phyloP scores from a whole-genome alignment of 2,888 invertebrate species.

The Steinernema scapterisci region DNA sequence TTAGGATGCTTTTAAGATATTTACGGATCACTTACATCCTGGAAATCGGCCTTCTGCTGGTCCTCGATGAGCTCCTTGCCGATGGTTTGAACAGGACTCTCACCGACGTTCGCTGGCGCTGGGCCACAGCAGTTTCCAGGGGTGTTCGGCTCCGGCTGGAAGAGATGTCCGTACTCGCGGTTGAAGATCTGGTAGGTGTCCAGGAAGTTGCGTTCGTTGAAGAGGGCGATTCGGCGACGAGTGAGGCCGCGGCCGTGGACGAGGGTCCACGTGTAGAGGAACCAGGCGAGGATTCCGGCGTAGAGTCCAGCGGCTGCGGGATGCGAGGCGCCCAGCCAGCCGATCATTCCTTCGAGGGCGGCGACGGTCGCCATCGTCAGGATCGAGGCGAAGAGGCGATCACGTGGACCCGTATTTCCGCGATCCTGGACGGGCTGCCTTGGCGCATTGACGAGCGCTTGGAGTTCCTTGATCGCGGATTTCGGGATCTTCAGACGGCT shows the following conservation, averaged over 20 bases:
- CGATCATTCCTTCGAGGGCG: background rate
- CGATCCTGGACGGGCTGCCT: background rate
- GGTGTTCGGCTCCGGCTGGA: slow-evolving; percentile 40
- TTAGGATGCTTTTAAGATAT: too few species aligned
- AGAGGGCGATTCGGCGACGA: slow-evolving; percentile 29
- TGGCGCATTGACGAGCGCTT: slow-evolving; percentile 16
- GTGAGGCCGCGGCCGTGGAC: slow-evolving; percentile 26
- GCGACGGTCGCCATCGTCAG: background rate
- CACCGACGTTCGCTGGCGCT: slow-evolving; percentile 25
- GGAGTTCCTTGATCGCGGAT: slow-evolving; percentile 31
- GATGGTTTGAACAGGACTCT: slow-evolving; percentile 36
- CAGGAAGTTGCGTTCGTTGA: slow-evolving; percentile 36
- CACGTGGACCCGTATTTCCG: slow-evolving; percentile 17
- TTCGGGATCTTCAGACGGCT: slow-evolving; percentile 33
- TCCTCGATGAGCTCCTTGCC: slow-evolving; percentile 36
- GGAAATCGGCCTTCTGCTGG: background rate
- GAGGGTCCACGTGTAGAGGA: slow-evolving; percentile 2
- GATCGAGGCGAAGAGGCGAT: slow-evolving; percentile 29
- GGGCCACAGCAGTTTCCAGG: slow-evolving; percentile 39
- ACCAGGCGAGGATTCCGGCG: background rate
- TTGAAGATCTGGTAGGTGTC: slow-evolving; percentile 36
- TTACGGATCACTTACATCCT: background rate
- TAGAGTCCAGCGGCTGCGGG: background rate
- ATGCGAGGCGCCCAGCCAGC: background rate
- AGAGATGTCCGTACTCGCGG: slow-evolving; percentile 38